Conservation (phyloP, 1,140 invertebrate genomes). For the Lepidurus packardi region DNA sequence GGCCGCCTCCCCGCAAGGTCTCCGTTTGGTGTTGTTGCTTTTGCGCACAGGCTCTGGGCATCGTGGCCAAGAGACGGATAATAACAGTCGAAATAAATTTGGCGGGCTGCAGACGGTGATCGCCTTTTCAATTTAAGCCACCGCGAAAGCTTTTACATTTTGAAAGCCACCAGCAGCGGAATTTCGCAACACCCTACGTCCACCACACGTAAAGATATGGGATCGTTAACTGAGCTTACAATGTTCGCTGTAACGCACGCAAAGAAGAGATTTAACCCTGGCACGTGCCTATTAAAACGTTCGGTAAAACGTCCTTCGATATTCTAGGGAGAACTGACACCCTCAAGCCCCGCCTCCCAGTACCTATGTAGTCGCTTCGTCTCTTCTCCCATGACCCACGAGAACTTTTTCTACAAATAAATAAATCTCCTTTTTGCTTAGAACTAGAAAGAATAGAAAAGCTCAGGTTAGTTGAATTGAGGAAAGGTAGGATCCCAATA, state of each 20-base stretch:
- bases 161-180: neutral
- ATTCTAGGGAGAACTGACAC: neutral
- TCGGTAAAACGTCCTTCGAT: neutral
- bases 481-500: neutral
- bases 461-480: neutral
- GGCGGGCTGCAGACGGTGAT: neutral
- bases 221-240: neutral
- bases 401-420: too few relatives aligned
- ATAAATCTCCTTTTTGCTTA: too few relatives aligned
- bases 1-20: too few relatives aligned
- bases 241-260: constrained; percentile 2
- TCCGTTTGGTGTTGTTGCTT: too few relatives aligned
- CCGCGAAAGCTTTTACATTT: neutral
- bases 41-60: neutral
- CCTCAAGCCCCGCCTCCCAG: too few relatives aligned
- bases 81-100: constrained; percentile 16
- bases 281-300: constrained; percentile 14
- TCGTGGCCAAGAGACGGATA: neutral
- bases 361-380: too few relatives aligned
- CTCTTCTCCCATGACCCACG: too few relatives aligned
- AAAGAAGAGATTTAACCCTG: neutral
- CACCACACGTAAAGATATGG: neutral
- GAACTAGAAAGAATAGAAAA: too few relatives aligned
- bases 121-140: neutral
- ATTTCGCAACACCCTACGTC: neutral